Conservation (phyloP, 2,888 invertebrate species). For the Tinea semifulvella region DNA sequence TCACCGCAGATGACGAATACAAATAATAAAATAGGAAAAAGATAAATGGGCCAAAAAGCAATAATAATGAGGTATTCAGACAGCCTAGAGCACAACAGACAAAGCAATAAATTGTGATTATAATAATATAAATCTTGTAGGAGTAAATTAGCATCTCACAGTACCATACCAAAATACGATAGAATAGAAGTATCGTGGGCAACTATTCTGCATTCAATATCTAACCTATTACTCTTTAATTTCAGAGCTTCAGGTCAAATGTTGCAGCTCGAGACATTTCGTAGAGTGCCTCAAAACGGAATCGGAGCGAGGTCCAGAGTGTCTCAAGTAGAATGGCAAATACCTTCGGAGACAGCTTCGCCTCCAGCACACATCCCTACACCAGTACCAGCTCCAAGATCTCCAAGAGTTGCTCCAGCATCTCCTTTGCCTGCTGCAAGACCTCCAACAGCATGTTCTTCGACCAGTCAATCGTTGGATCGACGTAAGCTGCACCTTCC, state of each 20-base stretch:
- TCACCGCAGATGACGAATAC: too few species aligned
- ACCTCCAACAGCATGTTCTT: conserved; percentile 77
- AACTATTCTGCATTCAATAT: too few species aligned
- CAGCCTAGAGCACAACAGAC: too few species aligned
- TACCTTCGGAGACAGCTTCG: conserved; percentile 48
- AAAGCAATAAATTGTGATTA: too few species aligned
- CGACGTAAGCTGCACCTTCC: conserved; percentile 76
- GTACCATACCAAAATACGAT: too few species aligned
- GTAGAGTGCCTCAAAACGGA: conserved; percentile 62
- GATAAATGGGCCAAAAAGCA: too few species aligned
- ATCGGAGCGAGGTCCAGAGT: conserved; percentile 36
- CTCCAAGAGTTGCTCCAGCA: conserved; percentile 42
- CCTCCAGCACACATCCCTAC: conserved; percentile 28
- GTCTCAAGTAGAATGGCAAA: conserved; percentile 32
- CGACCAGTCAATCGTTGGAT: conserved; percentile 69
- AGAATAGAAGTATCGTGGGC: too few species aligned
- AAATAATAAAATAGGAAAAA: too few species aligned
- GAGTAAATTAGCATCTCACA: not conserved
- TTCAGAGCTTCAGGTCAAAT: conserved; percentile 75
- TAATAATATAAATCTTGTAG: too few species aligned
- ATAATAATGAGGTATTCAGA: too few species aligned
- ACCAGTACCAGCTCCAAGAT: conserved; percentile 33
- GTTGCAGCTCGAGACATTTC: conserved; percentile 76
- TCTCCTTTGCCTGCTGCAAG: conserved; percentile 56
- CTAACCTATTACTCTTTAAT: not conserved